These are phyloP conservation scores for Dryas iulia DNA, from an alignment of 1,140 invertebrate species.

Conservation along the genomic window DNA sequence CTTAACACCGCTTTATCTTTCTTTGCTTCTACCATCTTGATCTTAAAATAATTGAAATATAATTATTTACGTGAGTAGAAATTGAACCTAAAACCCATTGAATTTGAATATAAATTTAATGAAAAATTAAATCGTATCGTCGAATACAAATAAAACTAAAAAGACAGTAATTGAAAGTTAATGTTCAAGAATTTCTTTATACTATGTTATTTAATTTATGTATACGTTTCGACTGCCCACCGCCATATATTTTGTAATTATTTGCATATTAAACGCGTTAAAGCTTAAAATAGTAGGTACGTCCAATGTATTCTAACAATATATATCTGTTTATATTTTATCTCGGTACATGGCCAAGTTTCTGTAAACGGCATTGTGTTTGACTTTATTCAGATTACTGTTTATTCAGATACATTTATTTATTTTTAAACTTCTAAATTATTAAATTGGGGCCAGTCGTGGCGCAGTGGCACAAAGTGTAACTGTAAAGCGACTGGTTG, in stretches of 20 bases:
- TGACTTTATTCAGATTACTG: neutral
- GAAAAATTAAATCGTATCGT: too few relatives aligned
- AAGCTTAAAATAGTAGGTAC: conserved; percentile 11
- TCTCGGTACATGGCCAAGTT: neutral
- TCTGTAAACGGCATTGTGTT: neutral
- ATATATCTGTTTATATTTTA: neutral
- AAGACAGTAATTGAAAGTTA: neutral
- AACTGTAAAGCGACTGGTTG: too few relatives aligned
- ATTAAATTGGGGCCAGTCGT: too few relatives aligned
- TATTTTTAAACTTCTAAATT: too few relatives aligned
- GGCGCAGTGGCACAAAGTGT: too few relatives aligned
- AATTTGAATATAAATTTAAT: too few relatives aligned
- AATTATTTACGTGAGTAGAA: too few relatives aligned
- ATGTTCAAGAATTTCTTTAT: neutral
- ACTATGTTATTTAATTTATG: conserved; percentile 1
- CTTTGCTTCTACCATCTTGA: too few relatives aligned
- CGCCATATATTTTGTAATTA: conserved; percentile 1
- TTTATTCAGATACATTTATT: neutral
- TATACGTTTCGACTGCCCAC: neutral
- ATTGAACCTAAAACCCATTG: too few relatives aligned
- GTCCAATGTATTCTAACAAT: conserved; percentile 4
- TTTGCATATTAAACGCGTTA: conserved; percentile 21
- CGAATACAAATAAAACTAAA: too few relatives aligned
- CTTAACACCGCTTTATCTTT: too few relatives aligned
- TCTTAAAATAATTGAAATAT: too few relatives aligned